Percentiles rank a stretch among this genome's conserved stretches.
Conservation (phyloP, 2,113 vertebrate species). For the Phylloscopus trochilus region DNA sequence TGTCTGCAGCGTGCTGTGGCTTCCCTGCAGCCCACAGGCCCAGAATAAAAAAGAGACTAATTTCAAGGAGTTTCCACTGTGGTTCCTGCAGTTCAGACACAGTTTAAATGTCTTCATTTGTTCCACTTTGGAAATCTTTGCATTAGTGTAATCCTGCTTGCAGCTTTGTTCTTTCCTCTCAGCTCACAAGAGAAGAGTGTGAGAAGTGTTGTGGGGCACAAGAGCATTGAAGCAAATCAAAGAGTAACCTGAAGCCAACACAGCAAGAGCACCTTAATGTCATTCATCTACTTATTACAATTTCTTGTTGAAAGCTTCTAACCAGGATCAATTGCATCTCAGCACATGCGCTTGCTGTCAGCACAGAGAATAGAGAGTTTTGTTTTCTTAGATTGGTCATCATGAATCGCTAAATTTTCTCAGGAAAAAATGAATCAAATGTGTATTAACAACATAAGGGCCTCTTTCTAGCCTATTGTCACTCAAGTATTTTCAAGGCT, state of each 20-base stretch:
- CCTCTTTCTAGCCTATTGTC: background rate
- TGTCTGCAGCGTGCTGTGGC: accelerated
- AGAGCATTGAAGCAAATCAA: background rate
- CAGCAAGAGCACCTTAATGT: background rate
- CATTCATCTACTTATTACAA: background rate
- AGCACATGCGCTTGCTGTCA: background rate
- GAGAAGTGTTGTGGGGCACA: background rate
- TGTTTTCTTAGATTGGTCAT: background rate
- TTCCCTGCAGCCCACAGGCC: background rate
- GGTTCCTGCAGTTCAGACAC: background rate
- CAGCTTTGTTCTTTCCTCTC: background rate
- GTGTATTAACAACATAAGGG: background rate
- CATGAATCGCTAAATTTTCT: background rate
- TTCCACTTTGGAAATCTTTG: background rate
- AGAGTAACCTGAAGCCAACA: background rate
- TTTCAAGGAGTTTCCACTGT: background rate
- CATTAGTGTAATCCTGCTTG: background rate
- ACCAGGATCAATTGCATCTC: background rate
- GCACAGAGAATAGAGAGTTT: background rate
- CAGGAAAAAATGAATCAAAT: background rate
- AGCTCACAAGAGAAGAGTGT: background rate
- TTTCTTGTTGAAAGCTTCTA: constrained; percentile 3
- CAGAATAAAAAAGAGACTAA: background rate
- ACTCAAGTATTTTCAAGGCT: background rate
- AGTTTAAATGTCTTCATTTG: background rate